A percentile compares a stretch with the other conserved stretches of the same genome.
Evolutionary conservation across 1,140 invertebrate species (phyloP).

Genomic region (Oppia nitens): DNA sequence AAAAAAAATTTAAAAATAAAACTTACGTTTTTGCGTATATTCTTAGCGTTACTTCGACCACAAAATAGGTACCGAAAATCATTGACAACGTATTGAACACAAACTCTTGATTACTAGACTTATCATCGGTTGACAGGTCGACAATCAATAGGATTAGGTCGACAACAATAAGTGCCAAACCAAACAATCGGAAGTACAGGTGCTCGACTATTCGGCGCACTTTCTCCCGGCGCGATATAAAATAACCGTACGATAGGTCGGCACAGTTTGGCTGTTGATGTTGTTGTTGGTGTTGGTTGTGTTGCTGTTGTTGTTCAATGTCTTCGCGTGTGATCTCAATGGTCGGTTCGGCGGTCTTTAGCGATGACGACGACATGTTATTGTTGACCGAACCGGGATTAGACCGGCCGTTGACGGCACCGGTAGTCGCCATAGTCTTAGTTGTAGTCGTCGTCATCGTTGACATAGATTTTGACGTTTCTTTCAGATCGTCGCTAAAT

Average conservation of each 20-base stretch:
- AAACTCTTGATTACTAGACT: constrained; percentile 16
- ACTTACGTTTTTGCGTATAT: constrained; percentile 30
- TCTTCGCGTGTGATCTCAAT: background rate
- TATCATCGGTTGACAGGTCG: constrained; percentile 25
- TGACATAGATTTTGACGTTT: background rate
- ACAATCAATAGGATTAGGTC: constrained; percentile 30
- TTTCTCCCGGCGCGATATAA: background rate
- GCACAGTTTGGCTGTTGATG: background rate
- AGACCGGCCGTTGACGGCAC: background rate
- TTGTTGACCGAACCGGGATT: too few relatives aligned
- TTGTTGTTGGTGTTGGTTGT: too few relatives aligned
- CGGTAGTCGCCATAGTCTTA: background rate
- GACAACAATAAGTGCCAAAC: constrained; percentile 27
- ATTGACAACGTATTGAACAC: constrained; percentile 24
- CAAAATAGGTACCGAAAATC: constrained; percentile 29
- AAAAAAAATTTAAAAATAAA: background rate
- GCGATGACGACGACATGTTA: background rate
- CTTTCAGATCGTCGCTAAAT: background rate
- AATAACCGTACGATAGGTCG: background rate
- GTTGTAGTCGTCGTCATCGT: too few relatives aligned
- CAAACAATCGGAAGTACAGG: constrained; percentile 14
- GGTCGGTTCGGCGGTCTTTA: background rate
- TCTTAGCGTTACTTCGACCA: constrained; percentile 29
- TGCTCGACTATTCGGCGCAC: constrained; percentile 12
- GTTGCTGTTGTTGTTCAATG: too few relatives aligned